Evolutionary conservation across 2,888 invertebrate genomes (phyloP).

Genomic region (Lasioglossum oenotherae): DNA sequence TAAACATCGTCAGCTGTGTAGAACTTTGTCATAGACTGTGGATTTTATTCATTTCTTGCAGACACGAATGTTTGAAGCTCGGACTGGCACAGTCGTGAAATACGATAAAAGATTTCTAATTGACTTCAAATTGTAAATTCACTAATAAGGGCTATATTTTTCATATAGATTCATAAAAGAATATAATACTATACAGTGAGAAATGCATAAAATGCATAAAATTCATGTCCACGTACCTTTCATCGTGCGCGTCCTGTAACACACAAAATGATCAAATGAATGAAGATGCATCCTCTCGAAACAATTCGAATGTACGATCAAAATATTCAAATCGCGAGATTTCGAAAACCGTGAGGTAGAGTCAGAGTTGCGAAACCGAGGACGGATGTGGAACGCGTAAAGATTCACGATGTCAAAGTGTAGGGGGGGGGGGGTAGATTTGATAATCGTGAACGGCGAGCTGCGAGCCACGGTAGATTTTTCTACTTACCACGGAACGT

Average conservation of each 20-base stretch:
- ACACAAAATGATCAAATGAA: background rate
- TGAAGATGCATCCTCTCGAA: background rate
- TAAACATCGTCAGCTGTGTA: background rate
- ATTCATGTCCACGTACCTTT: background rate
- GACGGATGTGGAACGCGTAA: constrained; percentile 1
- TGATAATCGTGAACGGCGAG: constrained; percentile 65
- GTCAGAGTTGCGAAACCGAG: background rate
- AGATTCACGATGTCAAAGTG: constrained; percentile 29
- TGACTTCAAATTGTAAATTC: background rate
- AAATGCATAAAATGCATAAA: background rate
- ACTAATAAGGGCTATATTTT: background rate
- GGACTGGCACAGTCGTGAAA: background rate
- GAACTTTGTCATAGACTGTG: background rate
- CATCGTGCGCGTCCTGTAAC: too few species aligned
- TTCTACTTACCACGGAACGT: constrained; percentile 69
- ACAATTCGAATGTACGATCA: background rate
- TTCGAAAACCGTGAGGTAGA: background rate
- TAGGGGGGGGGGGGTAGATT: constrained; percentile 27
- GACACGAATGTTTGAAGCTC: background rate
- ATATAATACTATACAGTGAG: background rate
- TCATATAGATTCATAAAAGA: too few species aligned
- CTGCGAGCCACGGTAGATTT: constrained; percentile 64
- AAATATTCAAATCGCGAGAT: background rate
- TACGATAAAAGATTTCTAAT: background rate
- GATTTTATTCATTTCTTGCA: background rate